Evolutionary conservation across 1,140 invertebrate genomes (phyloP), one percentile per base, ranked within the genome.

Genomic region (Ptiloglossa arizonensis): DNA sequence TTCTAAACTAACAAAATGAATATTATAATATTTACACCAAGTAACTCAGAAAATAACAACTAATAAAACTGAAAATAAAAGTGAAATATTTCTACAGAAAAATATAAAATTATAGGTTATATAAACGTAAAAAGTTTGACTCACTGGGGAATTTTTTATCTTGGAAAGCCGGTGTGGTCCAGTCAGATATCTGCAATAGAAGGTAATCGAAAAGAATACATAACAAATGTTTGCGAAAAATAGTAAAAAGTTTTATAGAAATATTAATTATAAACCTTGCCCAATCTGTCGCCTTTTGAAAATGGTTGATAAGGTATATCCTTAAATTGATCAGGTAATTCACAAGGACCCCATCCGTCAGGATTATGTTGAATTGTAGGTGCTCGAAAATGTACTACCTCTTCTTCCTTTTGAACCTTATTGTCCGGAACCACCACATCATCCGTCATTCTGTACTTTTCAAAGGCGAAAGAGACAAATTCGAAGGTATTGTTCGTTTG

Each of bases 221-320:
- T 78, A 6, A 56, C 19, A 46, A 56, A 44, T 52, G 2, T 60
- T 59, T 27, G 38, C 13, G 27, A 64, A 44, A 57, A 15, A 2
- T 75, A 1, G 29, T 32, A 57, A 32, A 27, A 35, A 1, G 11
- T 13, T 41, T 41, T 41, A 2, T 38, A 27, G 24, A 13, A 17
- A 59, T 0, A 27, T 27, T 29, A 48, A 32, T 38, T 1, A 69
- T 41, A 50, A 15, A 96, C 96, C 94, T 99, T 99, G 86, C 98
- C 98, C 67, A 99, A 93, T 80, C 98, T 95, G 93, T 99, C 98
- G 72, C 97, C 98, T 94, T 99, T 99, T 64, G 98, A 98, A 90
- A 99, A 99, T 22, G 98, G 98, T 92, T 99, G 98, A 92, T 99
- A 99, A 0, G 98, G 98, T 95, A 99, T 98, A 93, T 99, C 98